Base-by-base conservation (phyloP, 2,797 vertebrate species). In the Carapus acus region DNA sequence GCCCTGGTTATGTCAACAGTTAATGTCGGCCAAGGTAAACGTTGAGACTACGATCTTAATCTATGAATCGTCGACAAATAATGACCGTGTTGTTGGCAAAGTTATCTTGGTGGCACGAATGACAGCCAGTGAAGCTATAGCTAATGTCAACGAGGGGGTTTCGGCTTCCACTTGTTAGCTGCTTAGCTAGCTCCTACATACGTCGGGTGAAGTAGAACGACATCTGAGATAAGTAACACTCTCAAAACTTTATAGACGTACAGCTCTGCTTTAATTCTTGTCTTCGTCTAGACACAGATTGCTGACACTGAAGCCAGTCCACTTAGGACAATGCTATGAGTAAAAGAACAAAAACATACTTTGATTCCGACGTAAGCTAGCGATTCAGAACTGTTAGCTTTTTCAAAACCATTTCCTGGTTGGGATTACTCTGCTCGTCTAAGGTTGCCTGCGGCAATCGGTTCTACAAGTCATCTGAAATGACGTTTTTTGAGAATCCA, bases 331-430 rank as follows among this genome's bases (percentile, higher is more conserved):
- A 55, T 64, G 38, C 29, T 56, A 56, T 24, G 20, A 19, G 39
- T 34, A 22, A 44, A 48, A 62, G 3, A 11, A 53, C 54, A 48
- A 56, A 48, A 50, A 48, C 43, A 63, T 79, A 71, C 69, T 77
- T 73, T 68, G 63, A 60, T 79, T 52, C 57, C 46, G 38, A 11
- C 40, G 69, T 59, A 70, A 74, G 73, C 76, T 67, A 45, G 33
- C 18, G 15, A 7, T 18, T 7, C 31, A 20, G 11, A 31, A 63
- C 45, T 42, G 52, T 52, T 77, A 79, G 69, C 67, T 41, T 63
- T 43, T 67, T 20, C 64, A 16, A 62, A 51, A 43, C 49, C 64
- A 74, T 80, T 86, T 86, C 83, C 83, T 84, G 84, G 78, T 84
- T 79, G 53, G 31, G 54, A 20, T 62, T 54, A 16, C 19, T 61